A percentile compares a stretch with the other conserved stretches of the same genome.
Evolutionary conservation across 2,888 invertebrate genomes (phyloP).

Genomic region (Drosophila percnosoma): DNA sequence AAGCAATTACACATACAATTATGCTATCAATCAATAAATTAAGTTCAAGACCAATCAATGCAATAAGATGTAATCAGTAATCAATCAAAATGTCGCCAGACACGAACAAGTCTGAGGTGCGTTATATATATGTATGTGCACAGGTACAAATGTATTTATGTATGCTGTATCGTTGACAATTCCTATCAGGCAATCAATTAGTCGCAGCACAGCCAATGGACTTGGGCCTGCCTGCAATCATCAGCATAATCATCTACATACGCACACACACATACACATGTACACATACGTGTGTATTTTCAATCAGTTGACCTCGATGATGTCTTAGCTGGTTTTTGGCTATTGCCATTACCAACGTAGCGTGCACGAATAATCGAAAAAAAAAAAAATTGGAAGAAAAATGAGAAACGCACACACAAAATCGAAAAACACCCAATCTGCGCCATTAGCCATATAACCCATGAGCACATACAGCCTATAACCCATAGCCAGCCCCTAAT

Average conservation of each 20-base stretch:
- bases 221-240: slow-evolving; percentile 6
- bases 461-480: slow-evolving; percentile 68
- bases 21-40: slow-evolving; percentile 46
- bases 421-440: slow-evolving; percentile 56
- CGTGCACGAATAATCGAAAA: slow-evolving; percentile 33
- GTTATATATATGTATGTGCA: neutral
- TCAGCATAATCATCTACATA: slow-evolving; percentile 1
- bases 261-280: neutral
- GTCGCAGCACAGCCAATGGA: slow-evolving; percentile 12
- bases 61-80: slow-evolving; percentile 57
- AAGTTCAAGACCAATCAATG: slow-evolving; percentile 32
- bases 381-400: neutral
- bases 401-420: slow-evolving; percentile 8
- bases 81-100: slow-evolving; percentile 69
- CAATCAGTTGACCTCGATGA: slow-evolving; percentile 55
- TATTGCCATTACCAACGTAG: slow-evolving; percentile 54
- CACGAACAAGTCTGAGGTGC: slow-evolving; percentile 10
- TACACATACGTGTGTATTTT: slow-evolving; percentile 29
- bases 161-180: slow-evolving; percentile 11
- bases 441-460: slow-evolving; percentile 72
- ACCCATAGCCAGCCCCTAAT: slow-evolving; percentile 61
- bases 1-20: slow-evolving; percentile 44
- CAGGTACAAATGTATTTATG: neutral
- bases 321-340: slow-evolving; percentile 45
- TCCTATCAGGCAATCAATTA: slow-evolving; percentile 56